phyloP scores from a whole-genome alignment of 2,797 vertebrate genomes.

The Hafferia zeledoni region DNA sequence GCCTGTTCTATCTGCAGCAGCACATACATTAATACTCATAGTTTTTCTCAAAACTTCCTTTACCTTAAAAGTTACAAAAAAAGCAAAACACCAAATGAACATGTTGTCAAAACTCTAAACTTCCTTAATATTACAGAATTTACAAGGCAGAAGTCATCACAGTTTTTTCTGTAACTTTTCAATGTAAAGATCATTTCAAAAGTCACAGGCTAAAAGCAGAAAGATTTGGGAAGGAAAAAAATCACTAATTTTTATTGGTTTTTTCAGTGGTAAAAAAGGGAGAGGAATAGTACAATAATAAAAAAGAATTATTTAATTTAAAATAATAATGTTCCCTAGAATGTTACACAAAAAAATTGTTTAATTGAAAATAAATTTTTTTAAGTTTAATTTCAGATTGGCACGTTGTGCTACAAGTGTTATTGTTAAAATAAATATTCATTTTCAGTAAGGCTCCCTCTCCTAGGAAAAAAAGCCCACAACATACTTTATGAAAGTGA shows the following conservation, averaged over 20 bases:
- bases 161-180: background rate
- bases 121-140: background rate
- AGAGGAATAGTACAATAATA: background rate
- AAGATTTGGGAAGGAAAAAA: background rate
- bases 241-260: background rate
- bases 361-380: background rate
- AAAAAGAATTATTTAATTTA: background rate
- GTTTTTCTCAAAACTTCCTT: background rate
- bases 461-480: background rate
- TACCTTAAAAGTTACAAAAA: background rate
- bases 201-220: background rate
- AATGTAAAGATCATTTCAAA: background rate
- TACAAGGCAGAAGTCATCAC: background rate
- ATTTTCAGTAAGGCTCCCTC: background rate
- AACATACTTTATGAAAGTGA: background rate
- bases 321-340: background rate
- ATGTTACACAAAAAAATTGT: background rate
- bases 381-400: background rate
- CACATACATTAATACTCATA: background rate
- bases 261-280: background rate
- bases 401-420: background rate
- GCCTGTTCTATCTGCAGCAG: accelerated
- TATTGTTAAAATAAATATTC: background rate
- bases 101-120: background rate
- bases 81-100: background rate